Evolutionary conservation across 1,140 invertebrate genomes (phyloP), one percentile per base, ranked within the genome.

Genomic region (Procambarus virginalis): DNA sequence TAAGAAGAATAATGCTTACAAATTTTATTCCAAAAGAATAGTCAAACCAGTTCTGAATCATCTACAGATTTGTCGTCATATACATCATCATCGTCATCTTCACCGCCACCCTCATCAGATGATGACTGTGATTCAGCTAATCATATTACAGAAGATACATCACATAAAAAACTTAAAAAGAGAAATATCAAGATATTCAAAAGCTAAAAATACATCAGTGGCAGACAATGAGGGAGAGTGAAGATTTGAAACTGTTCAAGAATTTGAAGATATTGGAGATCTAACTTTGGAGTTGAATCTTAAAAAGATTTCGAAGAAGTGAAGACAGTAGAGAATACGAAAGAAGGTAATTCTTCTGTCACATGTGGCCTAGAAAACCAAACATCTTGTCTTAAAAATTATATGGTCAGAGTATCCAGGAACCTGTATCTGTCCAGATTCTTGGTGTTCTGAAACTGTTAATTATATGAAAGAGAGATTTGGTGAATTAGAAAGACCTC

Each of bases 381-480:
- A 17, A 4, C 64, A 68, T 68, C 17, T 34, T 34, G 14, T 5
- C 10, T 8, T 55, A 5, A 51, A n/a, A 4, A 9, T 80, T 20
- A 22, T 14, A 55, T 8, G 22, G 48, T 55, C 49, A 55, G 14
- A 55, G 2, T 58, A 12, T 58, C 8, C 55, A 58, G 78, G 20
- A 55, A 80, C n/a, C 22, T 5, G 12, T 80, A 49, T 17, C 68
- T 34, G 10, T 73, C 34, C 68, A 80, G 49, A 46, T 80, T 80
- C 49, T 80, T 20, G 78, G 34, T 75, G 51, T 84, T n/a, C 22
- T 84, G 17, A 75, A 75, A 75, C 5, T 84, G 48, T 55, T 84
- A 75, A 49, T 6, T 49, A 84, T 75, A 75, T 84, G 73, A 84
- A 84, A 70, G 68, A 84, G 0, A 84, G 68, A 84, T 84, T 84